phyloP scores from a whole-genome alignment of 2,113 vertebrate species.

The Apodemus sylvaticus region DNA sequence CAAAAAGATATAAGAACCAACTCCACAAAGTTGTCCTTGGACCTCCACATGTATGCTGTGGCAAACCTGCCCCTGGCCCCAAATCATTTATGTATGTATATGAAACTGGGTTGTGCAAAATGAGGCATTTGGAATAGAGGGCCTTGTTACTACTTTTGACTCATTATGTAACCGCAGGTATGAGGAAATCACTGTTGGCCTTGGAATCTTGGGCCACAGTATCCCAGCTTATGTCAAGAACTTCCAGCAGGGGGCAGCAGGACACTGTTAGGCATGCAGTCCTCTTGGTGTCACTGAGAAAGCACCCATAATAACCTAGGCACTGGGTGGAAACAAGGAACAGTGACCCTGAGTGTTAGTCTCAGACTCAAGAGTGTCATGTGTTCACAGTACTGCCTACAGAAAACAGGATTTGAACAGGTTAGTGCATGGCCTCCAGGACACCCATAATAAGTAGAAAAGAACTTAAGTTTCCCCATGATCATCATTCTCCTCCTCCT shows the following conservation, averaged over 20 bases:
- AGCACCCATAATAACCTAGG: not conserved
- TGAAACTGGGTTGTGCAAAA: not conserved
- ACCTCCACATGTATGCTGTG: too few species aligned
- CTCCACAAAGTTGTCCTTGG: not conserved
- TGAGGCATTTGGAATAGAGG: not conserved
- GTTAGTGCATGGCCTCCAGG: not conserved
- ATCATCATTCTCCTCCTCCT: not conserved
- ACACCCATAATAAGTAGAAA: not conserved
- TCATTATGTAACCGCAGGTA: not conserved
- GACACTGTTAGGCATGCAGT: not conserved
- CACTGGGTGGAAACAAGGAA: not conserved
- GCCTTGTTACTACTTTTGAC: not conserved
- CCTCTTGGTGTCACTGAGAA: rapidly evolving
- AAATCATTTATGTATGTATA: not conserved
- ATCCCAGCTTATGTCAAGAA: not conserved
- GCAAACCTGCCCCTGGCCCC: not conserved
- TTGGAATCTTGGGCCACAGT: not conserved
- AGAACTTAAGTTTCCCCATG: not conserved
- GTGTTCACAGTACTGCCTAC: not conserved
- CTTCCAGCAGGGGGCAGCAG: slow-evolving; percentile 72
- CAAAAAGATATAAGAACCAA: not conserved
- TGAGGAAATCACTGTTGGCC: not conserved
- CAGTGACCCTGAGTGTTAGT: not conserved
- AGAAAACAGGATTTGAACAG: not conserved
- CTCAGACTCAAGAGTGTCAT: not conserved